These are phyloP conservation scores for Plectropomus leopardus DNA, from an alignment of 2,113 vertebrate species.

Conservation along the genomic window DNA sequence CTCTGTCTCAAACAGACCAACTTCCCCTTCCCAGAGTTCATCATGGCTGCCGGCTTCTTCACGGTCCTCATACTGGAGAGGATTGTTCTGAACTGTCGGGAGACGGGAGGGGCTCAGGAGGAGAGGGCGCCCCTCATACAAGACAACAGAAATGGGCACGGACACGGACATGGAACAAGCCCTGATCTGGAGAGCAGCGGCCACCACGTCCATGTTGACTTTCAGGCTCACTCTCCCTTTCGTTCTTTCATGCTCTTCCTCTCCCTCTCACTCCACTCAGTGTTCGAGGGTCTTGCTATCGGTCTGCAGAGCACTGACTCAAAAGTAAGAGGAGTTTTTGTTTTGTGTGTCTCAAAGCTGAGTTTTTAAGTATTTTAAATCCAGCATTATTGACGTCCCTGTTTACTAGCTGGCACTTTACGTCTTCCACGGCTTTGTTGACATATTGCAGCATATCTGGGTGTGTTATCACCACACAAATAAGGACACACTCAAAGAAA, in stretches of 20 bases:
- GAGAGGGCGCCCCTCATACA: constrained; percentile 80
- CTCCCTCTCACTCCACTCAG: constrained; percentile 90
- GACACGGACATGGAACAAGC: constrained; percentile 1
- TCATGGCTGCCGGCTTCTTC: constrained; percentile 92
- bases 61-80: constrained; percentile 90
- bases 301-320: constrained; percentile 88
- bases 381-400: not conserved
- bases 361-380: not conserved
- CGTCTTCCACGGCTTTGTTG: not conserved
- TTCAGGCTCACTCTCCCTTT: constrained; percentile 87
- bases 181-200: constrained; percentile 78
- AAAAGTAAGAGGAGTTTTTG: constrained; percentile 67
- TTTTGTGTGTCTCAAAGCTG: not conserved
- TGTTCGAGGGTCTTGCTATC: constrained; percentile 93
- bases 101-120: constrained; percentile 12
- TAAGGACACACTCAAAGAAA: no score
- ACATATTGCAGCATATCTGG: not conserved
- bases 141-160: constrained; percentile 51
- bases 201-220: constrained; percentile 85
- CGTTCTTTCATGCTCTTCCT: constrained; percentile 91
- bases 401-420: not conserved
- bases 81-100: constrained; percentile 83
- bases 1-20: constrained; percentile 66
- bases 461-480: no score
- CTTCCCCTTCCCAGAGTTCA: constrained; percentile 89